A percentile compares a stretch with the other conserved stretches of the same genome.
Evolutionary conservation across 1,140 invertebrate species (phyloP).

Genomic region (Ectropis grisescens): DNA sequence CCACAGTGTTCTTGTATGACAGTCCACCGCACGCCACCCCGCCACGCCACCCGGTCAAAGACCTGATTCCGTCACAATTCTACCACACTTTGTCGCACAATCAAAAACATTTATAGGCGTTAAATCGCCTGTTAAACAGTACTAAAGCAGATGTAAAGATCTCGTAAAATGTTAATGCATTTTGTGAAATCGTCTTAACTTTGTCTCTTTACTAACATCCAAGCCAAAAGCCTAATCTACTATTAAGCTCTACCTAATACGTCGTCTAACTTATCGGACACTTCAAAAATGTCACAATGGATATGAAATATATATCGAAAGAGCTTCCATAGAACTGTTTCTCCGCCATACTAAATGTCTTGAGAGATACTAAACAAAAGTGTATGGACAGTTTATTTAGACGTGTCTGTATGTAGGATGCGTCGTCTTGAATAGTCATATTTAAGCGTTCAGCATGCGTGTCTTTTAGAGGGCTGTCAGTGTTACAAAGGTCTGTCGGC

Average conservation of each 20-base stretch:
- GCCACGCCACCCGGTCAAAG: slow-evolving; percentile 49
- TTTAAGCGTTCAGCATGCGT: slow-evolving; percentile 49
- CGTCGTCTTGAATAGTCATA: slow-evolving; percentile 32
- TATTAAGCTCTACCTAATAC: too few species aligned
- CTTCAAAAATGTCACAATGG: too few species aligned
- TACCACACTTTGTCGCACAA: slow-evolving; percentile 28
- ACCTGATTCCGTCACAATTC: slow-evolving; percentile 32
- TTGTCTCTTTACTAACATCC: too few species aligned
- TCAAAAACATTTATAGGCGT: slow-evolving; percentile 35
- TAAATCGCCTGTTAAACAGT: slow-evolving; percentile 28
- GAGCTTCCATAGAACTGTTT: too few species aligned
- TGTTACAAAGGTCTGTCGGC: slow-evolving; percentile 52
- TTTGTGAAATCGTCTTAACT: slow-evolving; percentile 22
- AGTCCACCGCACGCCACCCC: too few species aligned
- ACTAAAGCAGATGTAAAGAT: slow-evolving; percentile 27
- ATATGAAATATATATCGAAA: too few species aligned
- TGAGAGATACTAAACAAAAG: too few species aligned
- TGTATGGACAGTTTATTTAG: slow-evolving; percentile 10
- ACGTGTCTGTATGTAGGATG: slow-evolving; percentile 16
- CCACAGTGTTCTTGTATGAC: too few species aligned
- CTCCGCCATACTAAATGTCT: too few species aligned
- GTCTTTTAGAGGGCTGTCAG: slow-evolving; percentile 52
- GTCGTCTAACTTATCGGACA: too few species aligned
- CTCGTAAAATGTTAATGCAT: slow-evolving; percentile 30
- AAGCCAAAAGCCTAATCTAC: too few species aligned